These are phyloP conservation scores for Porites evermanni DNA, from an alignment of 92 coral and sea anemone species.

Conservation along the genomic window DNA sequence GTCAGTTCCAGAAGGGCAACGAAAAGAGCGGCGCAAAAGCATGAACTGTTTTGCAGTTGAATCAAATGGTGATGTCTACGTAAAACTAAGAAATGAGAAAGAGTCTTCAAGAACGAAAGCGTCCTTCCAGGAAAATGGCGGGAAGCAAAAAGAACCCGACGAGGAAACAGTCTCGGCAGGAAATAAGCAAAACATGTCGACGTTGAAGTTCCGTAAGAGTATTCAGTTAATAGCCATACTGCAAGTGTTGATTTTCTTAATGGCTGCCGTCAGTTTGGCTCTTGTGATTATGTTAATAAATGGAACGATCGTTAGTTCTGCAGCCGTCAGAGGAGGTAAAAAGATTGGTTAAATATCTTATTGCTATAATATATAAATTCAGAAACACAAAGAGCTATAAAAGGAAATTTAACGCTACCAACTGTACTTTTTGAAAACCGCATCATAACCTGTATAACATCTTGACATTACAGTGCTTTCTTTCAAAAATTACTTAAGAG, in stretches of 20 bases:
- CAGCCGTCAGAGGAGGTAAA: neutral
- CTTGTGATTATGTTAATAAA: slow-evolving; percentile 4
- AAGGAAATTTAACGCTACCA: neutral
- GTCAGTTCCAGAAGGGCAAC: neutral
- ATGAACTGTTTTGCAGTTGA: neutral
- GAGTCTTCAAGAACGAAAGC: neutral
- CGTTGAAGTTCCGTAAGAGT: neutral
- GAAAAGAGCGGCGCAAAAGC: neutral
- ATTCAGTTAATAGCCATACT: neutral
- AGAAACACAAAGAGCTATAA: neutral
- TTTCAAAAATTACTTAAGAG: too few species aligned
- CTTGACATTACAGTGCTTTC: neutral
- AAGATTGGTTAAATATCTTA: neutral
- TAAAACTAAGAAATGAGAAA: neutral
- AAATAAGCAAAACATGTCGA: neutral
- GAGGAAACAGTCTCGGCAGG: too few species aligned
- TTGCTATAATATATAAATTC: neutral
- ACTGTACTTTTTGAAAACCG: neutral
- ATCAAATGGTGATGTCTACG: neutral
- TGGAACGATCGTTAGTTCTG: slow-evolving; percentile 5
- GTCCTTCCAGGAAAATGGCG: neutral
- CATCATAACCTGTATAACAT: neutral
- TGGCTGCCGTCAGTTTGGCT: slow-evolving; percentile 7
- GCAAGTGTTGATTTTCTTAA: neutral
- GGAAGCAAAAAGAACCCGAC: too few species aligned